phyloP scores from a whole-genome alignment of 2,113 vertebrate species.

The Ageneiosus marmoratus region DNA sequence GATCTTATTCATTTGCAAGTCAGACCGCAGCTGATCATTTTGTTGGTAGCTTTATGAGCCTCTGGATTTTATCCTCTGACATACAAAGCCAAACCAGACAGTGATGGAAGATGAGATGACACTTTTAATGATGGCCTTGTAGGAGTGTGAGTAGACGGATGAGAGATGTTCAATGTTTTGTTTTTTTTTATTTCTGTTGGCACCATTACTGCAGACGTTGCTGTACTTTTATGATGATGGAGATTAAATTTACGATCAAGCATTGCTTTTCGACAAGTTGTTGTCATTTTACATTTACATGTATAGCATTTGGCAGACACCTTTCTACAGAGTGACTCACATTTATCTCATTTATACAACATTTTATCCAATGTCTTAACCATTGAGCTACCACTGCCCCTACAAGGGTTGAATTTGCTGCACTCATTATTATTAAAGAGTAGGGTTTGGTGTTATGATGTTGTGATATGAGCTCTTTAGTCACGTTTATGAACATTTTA shows the following conservation, averaged over 20 bases:
- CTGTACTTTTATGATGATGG: background rate
- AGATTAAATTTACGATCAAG: background rate
- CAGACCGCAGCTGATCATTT: background rate
- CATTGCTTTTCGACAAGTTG: background rate
- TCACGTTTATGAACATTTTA: background rate
- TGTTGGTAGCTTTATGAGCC: background rate
- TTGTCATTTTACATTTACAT: no score
- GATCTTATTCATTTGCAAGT: background rate
- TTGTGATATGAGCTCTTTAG: background rate
- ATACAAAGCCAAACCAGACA: background rate
- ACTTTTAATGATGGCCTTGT: constrained; percentile 1
- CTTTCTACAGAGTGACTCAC: no score
- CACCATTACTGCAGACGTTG: background rate
- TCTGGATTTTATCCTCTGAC: background rate
- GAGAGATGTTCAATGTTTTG: background rate
- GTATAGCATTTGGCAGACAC: no score
- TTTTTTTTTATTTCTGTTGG: background rate
- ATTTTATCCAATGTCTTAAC: no score
- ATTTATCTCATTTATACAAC: no score
- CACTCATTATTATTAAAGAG: background rate
- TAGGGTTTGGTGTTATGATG: background rate
- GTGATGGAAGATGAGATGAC: constrained; percentile 2
- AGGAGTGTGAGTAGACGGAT: background rate
- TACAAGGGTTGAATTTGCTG: background rate
- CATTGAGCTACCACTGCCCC: no score